These are phyloP conservation scores for Arremon aurantiirostris DNA, from an alignment of 2,797 vertebrate genomes.

Conservation along the genomic window DNA sequence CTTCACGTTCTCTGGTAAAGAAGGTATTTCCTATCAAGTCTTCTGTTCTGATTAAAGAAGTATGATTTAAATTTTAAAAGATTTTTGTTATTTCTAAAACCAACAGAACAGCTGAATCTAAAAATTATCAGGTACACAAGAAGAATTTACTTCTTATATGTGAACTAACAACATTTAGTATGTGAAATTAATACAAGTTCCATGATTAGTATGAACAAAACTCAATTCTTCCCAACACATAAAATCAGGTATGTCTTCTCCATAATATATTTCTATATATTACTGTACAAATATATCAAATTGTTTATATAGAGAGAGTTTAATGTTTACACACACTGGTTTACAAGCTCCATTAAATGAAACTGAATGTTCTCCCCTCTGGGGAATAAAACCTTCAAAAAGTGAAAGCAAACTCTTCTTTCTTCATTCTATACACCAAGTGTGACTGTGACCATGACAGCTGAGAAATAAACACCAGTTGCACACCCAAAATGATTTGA, in stretches of 20 bases:
- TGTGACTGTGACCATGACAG: neutral
- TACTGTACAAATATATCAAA: neutral
- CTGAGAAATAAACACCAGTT: neutral
- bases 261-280: neutral
- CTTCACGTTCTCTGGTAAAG: neutral
- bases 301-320: neutral
- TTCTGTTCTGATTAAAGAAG: neutral
- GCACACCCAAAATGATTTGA: neutral
- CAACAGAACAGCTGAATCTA: neutral
- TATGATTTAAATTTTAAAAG: neutral
- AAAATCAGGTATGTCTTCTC: neutral
- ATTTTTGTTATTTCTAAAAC: neutral
- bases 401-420: neutral
- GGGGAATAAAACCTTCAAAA: neutral
- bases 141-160: neutral
- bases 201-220: neutral
- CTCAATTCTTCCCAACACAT: neutral
- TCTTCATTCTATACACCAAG: neutral
- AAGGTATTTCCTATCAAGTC: neutral
- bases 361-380: neutral
- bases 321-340: neutral
- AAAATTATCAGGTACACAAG: neutral
- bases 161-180: neutral
- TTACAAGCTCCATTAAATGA: neutral
- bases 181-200: neutral